Conservation (phyloP, 2,888 invertebrate genomes). For the Ceriagrion tenellum region DNA sequence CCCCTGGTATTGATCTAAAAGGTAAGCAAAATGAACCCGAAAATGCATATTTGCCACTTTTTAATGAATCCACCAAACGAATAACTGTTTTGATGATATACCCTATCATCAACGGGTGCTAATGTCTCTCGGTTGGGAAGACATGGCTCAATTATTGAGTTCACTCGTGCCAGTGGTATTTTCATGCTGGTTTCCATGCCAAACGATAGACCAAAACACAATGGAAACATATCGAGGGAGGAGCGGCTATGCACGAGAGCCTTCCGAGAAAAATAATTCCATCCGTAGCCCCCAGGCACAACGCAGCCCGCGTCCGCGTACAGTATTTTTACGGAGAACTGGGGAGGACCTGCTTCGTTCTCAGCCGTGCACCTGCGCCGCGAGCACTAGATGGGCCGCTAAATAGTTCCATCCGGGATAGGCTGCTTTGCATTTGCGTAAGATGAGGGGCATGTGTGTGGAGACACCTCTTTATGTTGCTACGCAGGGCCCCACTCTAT, state of each 20-base stretch:
- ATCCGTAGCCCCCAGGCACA: neutral
- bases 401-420: neutral
- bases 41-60: neutral
- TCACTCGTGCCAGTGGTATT: neutral
- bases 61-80: neutral
- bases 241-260: neutral
- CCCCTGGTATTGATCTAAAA: too few relatives aligned
- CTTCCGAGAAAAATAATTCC: neutral
- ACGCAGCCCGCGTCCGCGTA: neutral
- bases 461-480: neutral
- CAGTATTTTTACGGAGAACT: neutral
- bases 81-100: neutral
- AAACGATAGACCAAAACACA: neutral
- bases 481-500: neutral
- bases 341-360: neutral
- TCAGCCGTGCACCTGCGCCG: neutral
- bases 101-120: neutral
- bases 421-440: neutral
- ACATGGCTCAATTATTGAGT: neutral
- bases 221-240: neutral
- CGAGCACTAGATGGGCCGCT: neutral
- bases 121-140: neutral
- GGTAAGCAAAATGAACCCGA: neutral
- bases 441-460: conserved; percentile 15
- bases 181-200: neutral